Conservation (phyloP, 2,888 invertebrate genomes). For the Agonopterix arenella region DNA sequence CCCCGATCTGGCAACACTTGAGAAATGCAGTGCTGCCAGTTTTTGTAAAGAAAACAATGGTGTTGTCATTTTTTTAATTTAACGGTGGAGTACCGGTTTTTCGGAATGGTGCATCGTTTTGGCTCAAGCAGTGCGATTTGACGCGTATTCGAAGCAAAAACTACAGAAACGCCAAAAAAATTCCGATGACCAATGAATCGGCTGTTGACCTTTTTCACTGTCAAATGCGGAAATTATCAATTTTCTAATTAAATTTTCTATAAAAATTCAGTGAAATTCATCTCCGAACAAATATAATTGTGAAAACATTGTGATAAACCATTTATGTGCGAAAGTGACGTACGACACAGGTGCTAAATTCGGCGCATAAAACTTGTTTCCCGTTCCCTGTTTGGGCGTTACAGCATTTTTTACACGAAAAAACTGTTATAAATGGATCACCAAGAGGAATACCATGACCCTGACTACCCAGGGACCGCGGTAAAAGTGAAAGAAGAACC, state of each 20-base stretch:
- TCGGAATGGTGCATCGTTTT: too few species aligned
- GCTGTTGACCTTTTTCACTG: constrained; percentile 62
- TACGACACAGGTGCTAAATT: constrained; percentile 14
- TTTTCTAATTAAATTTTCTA: constrained; percentile 33
- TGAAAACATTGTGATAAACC: constrained; percentile 16
- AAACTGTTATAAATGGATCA: constrained; percentile 49
- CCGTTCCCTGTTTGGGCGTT: constrained; percentile 38
- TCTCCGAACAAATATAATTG: constrained; percentile 7
- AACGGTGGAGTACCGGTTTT: too few species aligned
- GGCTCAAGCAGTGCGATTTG: too few species aligned
- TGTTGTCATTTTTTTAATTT: too few species aligned
- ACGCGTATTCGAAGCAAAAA: too few species aligned
- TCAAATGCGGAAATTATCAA: constrained; percentile 60
- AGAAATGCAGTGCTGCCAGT: too few species aligned
- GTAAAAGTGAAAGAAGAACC: constrained; percentile 37
- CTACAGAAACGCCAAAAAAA: too few species aligned
- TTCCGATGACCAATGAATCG: constrained; percentile 28
- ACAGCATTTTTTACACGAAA: constrained; percentile 28
- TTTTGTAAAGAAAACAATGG: too few species aligned
- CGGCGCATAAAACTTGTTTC: constrained; percentile 20
- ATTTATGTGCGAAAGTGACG: constrained; percentile 13
- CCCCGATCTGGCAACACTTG: too few species aligned
- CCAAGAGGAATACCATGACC: constrained; percentile 76
- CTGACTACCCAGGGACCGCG: constrained; percentile 69
- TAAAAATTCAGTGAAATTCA: constrained; percentile 18